phyloP scores from a whole-genome alignment of 2,797 vertebrate species.

The Labroides dimidiatus region DNA sequence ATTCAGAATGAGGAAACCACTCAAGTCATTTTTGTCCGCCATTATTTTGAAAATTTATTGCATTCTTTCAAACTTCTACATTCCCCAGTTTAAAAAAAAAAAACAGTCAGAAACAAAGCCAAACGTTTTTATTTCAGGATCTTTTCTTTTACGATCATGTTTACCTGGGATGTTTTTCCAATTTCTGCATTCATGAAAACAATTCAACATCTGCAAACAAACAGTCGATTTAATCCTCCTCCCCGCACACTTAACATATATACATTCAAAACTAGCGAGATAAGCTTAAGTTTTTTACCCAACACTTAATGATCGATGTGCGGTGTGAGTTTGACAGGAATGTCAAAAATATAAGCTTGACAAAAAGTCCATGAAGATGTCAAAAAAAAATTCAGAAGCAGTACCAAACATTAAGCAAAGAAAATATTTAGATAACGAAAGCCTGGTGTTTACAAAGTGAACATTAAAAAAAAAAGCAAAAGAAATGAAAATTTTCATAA shows the following conservation, averaged over 20 bases:
- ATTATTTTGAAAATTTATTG: conserved; percentile 35
- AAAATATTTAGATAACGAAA: conserved; percentile 4
- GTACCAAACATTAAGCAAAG: neutral
- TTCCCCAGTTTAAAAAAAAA: conserved; percentile 6
- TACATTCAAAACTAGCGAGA: conserved; percentile 10
- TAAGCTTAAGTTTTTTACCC: conserved; percentile 17
- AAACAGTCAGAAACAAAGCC: conserved; percentile 8
- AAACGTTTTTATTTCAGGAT: conserved; percentile 1
- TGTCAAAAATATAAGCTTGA: conserved; percentile 17
- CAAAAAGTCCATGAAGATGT: neutral
- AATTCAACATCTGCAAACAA: conserved; percentile 11
- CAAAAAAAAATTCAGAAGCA: conserved; percentile 9
- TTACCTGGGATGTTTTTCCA: neutral
- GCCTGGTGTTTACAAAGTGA: too few species aligned
- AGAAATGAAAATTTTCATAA: too few species aligned
- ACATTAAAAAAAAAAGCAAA: too few species aligned
- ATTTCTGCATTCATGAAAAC: neutral
- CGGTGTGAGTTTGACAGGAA: conserved; percentile 10
- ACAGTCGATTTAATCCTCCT: neutral
- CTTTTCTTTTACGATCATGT: neutral
- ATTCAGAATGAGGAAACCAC: neutral
- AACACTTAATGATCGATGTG: neutral
- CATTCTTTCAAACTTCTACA: conserved; percentile 28
- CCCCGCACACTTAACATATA: neutral
- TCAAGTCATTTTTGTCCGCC: neutral